phyloP scores from a whole-genome alignment of 2,113 vertebrate genomes.

The Ovis aries region DNA sequence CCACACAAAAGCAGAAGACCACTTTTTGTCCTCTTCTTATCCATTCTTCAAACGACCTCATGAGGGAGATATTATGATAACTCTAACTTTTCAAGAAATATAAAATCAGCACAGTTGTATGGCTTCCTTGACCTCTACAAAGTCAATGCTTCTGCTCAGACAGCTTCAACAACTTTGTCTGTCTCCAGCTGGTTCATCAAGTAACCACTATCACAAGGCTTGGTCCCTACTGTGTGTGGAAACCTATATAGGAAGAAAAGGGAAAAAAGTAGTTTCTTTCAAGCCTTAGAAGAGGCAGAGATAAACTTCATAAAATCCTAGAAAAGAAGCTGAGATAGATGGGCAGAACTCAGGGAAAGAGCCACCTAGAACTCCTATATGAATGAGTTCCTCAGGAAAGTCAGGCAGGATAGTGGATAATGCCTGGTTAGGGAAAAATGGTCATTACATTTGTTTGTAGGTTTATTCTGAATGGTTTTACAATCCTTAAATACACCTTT shows the following conservation, averaged over 20 bases:
- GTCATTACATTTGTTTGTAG: background rate
- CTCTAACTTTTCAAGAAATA: background rate
- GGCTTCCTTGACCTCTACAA: background rate
- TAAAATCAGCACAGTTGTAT: background rate
- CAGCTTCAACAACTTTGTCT: background rate
- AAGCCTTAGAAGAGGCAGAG: background rate
- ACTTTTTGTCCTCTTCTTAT: background rate
- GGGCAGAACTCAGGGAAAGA: background rate
- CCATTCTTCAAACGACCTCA: background rate
- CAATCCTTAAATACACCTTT: background rate
- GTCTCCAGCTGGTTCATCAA: background rate
- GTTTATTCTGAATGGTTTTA: conserved; percentile 13
- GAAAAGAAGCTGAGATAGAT: background rate
- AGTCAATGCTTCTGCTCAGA: background rate
- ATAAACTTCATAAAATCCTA: background rate
- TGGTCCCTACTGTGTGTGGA: background rate
- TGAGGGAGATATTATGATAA: background rate
- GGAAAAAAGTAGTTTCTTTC: background rate
- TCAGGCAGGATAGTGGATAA: background rate
- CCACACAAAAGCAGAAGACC: background rate
- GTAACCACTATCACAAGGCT: background rate
- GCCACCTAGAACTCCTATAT: background rate
- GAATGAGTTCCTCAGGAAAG: background rate
- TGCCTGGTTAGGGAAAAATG: background rate
- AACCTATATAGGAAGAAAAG: background rate